These are phyloP conservation scores for Dasyurus viverrinus DNA, from an alignment of 2,113 vertebrate genomes.

Conservation along the genomic window DNA sequence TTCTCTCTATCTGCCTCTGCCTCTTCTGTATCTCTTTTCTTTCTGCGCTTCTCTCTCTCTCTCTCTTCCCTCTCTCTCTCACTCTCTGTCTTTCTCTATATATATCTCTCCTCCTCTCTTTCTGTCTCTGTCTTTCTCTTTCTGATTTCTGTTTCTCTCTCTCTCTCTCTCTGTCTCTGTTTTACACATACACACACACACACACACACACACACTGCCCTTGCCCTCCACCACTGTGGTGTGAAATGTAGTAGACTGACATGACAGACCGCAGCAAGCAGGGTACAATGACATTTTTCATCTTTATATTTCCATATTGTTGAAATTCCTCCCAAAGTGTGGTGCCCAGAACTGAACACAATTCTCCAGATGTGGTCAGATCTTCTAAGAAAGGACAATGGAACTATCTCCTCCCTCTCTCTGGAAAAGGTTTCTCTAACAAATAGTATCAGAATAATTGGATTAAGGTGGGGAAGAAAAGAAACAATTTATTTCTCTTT, in stretches of 20 bases:
- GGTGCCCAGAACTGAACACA: neutral
- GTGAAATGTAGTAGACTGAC: neutral
- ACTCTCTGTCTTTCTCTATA: neutral
- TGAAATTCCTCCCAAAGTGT: neutral
- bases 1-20: no score
- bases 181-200: neutral
- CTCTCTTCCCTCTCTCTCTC: no score
- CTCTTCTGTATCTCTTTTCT: neutral
- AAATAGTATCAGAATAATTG: neutral
- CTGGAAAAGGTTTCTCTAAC: neutral
- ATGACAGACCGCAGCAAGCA: neutral
- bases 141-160: neutral
- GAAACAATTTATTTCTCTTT: neutral
- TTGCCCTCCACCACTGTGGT: neutral
- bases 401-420: neutral
- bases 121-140: neutral
- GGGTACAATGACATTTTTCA: neutral
- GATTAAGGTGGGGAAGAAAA: neutral
- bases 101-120: fast-evolving
- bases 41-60: neutral
- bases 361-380: neutral
- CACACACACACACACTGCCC: neutral
- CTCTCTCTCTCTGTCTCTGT: no score
- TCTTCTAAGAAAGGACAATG: neutral
- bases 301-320: neutral